Conservation (phyloP, 2,113 vertebrate species). For the Sphyrna mokarran region DNA sequence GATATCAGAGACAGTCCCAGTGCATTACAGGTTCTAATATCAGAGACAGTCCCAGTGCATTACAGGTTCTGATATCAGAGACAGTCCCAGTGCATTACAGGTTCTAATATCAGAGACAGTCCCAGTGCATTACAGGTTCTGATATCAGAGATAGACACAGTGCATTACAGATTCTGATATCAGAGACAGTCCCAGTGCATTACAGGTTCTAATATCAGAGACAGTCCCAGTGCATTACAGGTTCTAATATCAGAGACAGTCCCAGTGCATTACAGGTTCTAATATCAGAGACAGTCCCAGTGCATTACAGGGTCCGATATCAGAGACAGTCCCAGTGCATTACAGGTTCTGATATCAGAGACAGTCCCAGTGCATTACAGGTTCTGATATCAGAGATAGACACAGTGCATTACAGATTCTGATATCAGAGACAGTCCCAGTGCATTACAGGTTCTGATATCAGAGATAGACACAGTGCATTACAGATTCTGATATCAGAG, state of each 20-base stretch:
- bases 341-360: neutral
- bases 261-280: neutral
- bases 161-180: neutral
- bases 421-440: neutral
- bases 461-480: no score
- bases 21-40: neutral
- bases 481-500: neutral
- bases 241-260: no score
- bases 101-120: no score
- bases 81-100: neutral
- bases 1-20: neutral
- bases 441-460: neutral
- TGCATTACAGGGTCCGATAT: neutral
- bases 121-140: neutral
- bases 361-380: neutral
- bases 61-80: neutral
- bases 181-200: no score
- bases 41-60: no score
- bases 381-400: no score
- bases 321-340: no score
- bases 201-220: neutral
- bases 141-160: neutral
- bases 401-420: neutral
- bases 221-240: neutral
- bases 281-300: neutral